phyloP scores from a whole-genome alignment of 1,140 invertebrate genomes.

The Sminthurinus signatus region DNA sequence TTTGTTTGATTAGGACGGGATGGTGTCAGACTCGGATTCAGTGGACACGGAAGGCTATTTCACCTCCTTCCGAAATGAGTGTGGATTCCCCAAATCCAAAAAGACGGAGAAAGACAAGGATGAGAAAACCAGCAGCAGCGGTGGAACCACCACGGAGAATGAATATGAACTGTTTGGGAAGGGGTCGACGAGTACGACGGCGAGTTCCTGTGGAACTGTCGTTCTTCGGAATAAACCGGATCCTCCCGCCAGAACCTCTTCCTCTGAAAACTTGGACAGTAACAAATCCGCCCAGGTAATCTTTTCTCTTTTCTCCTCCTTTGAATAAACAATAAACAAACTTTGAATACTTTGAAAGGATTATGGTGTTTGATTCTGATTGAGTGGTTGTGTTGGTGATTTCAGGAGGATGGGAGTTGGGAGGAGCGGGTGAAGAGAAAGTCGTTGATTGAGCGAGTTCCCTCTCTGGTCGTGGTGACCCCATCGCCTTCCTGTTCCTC shows the following conservation, averaged over 20 bases:
- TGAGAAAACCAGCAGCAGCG: constrained; percentile 48
- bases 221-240: constrained; percentile 42
- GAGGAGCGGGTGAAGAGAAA: constrained; percentile 39
- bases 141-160: constrained; percentile 57
- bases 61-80: constrained; percentile 90
- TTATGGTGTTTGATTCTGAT: neutral
- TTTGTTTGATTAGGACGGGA: constrained; percentile 36
- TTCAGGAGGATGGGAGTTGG: constrained; percentile 35
- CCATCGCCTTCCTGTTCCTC: constrained; percentile 37
- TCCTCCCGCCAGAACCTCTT: constrained; percentile 29
- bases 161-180: constrained; percentile 83
- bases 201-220: constrained; percentile 80
- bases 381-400: neutral
- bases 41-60: constrained; percentile 91
- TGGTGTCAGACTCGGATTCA: constrained; percentile 41
- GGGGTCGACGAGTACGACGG: constrained; percentile 80
- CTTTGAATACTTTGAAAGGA: too few species aligned
- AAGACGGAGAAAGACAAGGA: constrained; percentile 59
- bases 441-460: constrained; percentile 39
- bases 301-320: too few species aligned
- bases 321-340: too few species aligned
- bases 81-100: constrained; percentile 62
- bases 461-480: constrained; percentile 39
- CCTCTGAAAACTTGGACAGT: constrained; percentile 13
- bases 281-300: constrained; percentile 24